phyloP scores from a whole-genome alignment of 2,888 invertebrate species.

The Hypena proboscidalis region DNA sequence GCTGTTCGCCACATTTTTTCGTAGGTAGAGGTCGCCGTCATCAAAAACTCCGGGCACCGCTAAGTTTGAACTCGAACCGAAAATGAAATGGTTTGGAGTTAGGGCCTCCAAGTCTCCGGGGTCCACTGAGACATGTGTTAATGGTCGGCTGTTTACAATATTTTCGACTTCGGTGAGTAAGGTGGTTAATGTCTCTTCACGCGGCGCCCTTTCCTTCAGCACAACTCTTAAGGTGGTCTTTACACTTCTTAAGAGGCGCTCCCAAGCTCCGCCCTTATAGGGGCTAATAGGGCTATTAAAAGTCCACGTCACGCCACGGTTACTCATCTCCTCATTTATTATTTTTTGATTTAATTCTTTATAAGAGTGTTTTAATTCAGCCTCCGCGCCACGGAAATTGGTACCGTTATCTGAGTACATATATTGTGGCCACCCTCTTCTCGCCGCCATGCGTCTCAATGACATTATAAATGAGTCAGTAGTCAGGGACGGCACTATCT shows the following conservation, averaged over 20 bases:
- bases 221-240: conserved; percentile 9
- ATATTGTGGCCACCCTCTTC: conserved; percentile 19
- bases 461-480: conserved; percentile 22
- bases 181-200: conserved; percentile 7
- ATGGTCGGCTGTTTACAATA: no score
- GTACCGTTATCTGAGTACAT: conserved; percentile 30
- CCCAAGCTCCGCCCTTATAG: background rate
- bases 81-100: conserved; percentile 25
- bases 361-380: conserved; percentile 6
- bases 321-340: background rate
- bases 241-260: conserved; percentile 4
- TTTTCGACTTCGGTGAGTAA: conserved; percentile 11
- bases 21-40: conserved; percentile 5
- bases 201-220: conserved; percentile 16
- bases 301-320: conserved; percentile 6
- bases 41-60: conserved; percentile 13
- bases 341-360: conserved; percentile 3
- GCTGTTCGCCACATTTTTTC: conserved; percentile 14
- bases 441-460: conserved; percentile 16
- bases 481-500: conserved; percentile 12
- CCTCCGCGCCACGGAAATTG: conserved; percentile 16
- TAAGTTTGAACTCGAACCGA: conserved; percentile 15
- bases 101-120: conserved; percentile 8
- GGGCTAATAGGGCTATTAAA: background rate
- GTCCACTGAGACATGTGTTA: conserved; percentile 17